phyloP scores from a whole-genome alignment of 2,888 invertebrate genomes.

The Archips xylosteana region DNA sequence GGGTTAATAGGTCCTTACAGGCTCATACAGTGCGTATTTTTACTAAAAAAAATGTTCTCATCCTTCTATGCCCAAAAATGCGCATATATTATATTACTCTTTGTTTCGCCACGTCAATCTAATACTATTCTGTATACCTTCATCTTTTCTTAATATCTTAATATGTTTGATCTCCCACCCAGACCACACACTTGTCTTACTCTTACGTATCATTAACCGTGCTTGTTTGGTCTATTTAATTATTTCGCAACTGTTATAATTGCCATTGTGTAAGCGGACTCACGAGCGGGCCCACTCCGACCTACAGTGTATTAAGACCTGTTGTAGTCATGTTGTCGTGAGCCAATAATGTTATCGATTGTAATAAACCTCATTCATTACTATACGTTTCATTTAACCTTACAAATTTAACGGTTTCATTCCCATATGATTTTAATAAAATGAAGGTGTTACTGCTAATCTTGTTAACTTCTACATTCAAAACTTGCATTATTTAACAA shows the following conservation, averaged over 20 bases:
- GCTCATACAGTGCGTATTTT: no score
- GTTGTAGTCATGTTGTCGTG: conserved; percentile 60
- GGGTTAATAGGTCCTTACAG: no score
- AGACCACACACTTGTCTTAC: conserved; percentile 8
- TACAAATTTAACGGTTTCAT: no score
- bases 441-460: no score
- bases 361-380: conserved; percentile 17
- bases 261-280: conserved; percentile 54
- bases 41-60: no score
- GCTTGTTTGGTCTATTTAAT: conserved; percentile 37
- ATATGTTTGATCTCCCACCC: background rate
- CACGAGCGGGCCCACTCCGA: conserved; percentile 52
- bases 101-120: no score
- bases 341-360: conserved; percentile 57
- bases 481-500: no score
- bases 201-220: conserved; percentile 18
- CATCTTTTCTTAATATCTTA: background rate
- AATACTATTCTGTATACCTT: background rate
- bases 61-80: no score
- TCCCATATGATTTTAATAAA: no score
- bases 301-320: conserved; percentile 50
- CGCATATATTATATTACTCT: no score
- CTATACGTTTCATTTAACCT: background rate
- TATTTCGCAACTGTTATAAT: conserved; percentile 51
- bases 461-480: no score